Base-by-base conservation (phyloP, 2,888 invertebrate genomes). In the Prenolepis imparis region DNA sequence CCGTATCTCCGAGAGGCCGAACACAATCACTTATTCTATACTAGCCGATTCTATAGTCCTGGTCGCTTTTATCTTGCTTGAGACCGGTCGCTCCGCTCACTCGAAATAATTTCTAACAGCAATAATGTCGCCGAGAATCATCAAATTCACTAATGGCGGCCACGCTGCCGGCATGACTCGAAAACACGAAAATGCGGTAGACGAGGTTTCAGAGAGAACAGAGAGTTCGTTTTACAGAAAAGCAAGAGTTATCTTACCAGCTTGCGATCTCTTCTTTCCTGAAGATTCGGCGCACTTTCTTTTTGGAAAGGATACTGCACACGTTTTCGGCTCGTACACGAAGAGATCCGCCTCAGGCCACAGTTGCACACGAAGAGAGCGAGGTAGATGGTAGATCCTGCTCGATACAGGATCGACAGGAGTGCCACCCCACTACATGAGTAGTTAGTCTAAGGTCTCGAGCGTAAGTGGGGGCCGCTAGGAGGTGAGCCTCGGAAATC, bases 181-280 rank as follows among this genome's bases (percentile, higher is more conserved):
- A 36, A 63, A 64, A 36, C 11, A 59, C 32, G 32, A 41, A 41
- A 41, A 41, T 41, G 36, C 12, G 11, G n/a, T 36, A 36, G 11
- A 11, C 12, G 5, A 18, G 15, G 18, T 61, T 18, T 3, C 18
- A 32, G 11, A 63, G 21, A 21, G 11, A 48, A 3, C 18, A 67
- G 28, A 67, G 18, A 48, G 15, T 67, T 67, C 44, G 44, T 39
- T 67, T 67, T 24, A 67, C 11, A 67, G 6, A 48, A 67, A 67
- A 28, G 5, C 18, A 48, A 48, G 32, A 11, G 24, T 0, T 67
- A 67, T n/a, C 48, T 67, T 4, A 67, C 28, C 24, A 1, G 66
- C 39, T 67, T 44, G 24, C 18, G 24, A 67, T 67, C 5, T 67
- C 18, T 67, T 67, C 3, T 9, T 67, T 67, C 18, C 48, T 48